Evolutionary conservation across 1,140 invertebrate species (phyloP), one percentile per base, ranked within the genome.

Genomic region (Drosophila ercepeae): DNA sequence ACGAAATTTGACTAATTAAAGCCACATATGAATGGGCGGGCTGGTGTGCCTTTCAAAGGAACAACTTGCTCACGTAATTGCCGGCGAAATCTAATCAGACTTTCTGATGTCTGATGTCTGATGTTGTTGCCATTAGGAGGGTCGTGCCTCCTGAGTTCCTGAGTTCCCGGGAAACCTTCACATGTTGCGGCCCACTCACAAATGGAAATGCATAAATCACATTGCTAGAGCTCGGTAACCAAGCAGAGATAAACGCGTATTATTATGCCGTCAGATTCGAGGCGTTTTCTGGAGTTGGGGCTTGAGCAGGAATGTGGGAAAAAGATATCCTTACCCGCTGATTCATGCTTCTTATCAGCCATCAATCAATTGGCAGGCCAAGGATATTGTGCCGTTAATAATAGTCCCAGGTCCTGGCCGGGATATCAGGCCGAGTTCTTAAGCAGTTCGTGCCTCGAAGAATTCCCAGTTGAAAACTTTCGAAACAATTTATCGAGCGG

Each of bases 201-300:
- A 84, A 83, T 60, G 70, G 77, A 86, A 86, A 84, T 79, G 70
- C 79, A 84, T 84, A 84, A 84, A 84, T 84, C 79, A 84, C 76
- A 84, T 79, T 69, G 79, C 41, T 83, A 58, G 79, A 83, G 76
- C 78, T 75, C 71, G 75, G 81, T 84, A 68, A 86, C 75, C 81
- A 84, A 76, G 81, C 76, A 79, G 54, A 84, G 79, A 84, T 84
- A 84, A 84, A 86, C 79, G 83, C 79, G 54, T 74, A 86, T 84
- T 84, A 84, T 84, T 84, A 84, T 84, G 81, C 81, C 76, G 63
- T 57, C 53, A 75, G 60, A 73, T 70, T 68, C 46, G 32, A 19
- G 45, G 29, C 41, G 45, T 19, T 23, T 52, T 9, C 14, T 8
- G 19, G 39, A n/a, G 3, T 9, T 21, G 29, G 16, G 9, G 14